These are phyloP conservation scores for Leptestheria dahalacensis DNA, from an alignment of 1,140 invertebrate species.

Conservation along the genomic window DNA sequence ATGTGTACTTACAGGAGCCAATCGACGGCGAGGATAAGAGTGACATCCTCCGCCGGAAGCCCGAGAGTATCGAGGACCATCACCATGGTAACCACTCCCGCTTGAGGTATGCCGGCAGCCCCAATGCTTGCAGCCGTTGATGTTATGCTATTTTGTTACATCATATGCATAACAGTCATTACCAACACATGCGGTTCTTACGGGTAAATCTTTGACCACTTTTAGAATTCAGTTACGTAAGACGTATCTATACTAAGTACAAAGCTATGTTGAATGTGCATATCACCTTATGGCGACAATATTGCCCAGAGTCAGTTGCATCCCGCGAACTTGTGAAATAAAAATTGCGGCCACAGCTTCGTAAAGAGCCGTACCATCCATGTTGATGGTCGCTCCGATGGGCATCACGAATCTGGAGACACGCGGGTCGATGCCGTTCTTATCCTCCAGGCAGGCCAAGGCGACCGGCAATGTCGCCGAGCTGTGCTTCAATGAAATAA, in stretches of 20 bases:
- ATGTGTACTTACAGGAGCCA: conserved; percentile 83
- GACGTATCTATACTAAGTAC: no score
- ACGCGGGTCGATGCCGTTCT: conserved; percentile 72
- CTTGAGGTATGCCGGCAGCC: conserved; percentile 89
- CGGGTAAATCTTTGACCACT: no score
- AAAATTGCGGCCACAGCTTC: conserved; percentile 91
- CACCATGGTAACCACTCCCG: conserved; percentile 86
- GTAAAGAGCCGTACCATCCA: conserved; percentile 90
- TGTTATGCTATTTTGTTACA: no score
- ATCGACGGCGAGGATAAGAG: conserved; percentile 86
- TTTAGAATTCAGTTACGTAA: no score
- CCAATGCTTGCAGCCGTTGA: conserved; percentile 90
- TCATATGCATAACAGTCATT: no score
- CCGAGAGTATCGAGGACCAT: conserved; percentile 90
- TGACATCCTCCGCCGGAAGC: conserved; percentile 76
- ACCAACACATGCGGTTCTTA: no score
- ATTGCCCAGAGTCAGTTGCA: conserved; percentile 57
- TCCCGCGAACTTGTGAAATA: conserved; percentile 72
- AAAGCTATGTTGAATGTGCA: no score
- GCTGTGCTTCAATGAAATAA: no score
- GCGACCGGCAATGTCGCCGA: conserved; percentile 83
- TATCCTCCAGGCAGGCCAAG: conserved; percentile 73
- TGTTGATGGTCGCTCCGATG: conserved; percentile 89
- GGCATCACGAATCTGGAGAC: conserved; percentile 90
- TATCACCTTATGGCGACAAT: conserved; percentile 62